Evolutionary conservation across 64 coral and sea anemone species (phyloP).

Genomic region (Pocillopora verrucosa): DNA sequence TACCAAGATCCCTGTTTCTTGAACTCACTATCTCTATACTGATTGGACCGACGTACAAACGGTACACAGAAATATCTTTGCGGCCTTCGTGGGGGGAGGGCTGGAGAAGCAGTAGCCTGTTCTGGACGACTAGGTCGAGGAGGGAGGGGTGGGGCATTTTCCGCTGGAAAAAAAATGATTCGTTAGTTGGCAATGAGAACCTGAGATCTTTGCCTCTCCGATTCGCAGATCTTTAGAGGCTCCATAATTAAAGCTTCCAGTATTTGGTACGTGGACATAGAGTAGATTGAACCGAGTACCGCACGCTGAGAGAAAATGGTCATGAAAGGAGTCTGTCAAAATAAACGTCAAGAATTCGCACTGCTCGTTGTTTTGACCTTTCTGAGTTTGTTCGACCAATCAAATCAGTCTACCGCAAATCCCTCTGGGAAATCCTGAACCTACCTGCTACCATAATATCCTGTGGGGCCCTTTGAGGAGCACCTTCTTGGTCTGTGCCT

Average conservation of each 20-base stretch:
- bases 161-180: constrained; percentile 42
- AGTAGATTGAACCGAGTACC: too few species aligned
- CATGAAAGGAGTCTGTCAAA: too few species aligned
- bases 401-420: too few species aligned
- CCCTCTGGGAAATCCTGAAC: not conserved
- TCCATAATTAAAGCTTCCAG: too few species aligned
- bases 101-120: constrained; percentile 16
- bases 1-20: constrained; percentile 97
- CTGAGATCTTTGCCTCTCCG: too few species aligned
- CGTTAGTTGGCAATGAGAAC: not conserved
- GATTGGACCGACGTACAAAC: constrained; percentile 70
- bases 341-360: too few species aligned
- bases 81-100: constrained; percentile 83
- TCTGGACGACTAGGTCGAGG: constrained; percentile 48
- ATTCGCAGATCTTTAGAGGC: too few species aligned
- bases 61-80: constrained; percentile 93
- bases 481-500: constrained; percentile 60
- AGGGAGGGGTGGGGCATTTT: constrained; percentile 73
- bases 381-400: not conserved
- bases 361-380: too few species aligned
- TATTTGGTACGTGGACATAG: too few species aligned
- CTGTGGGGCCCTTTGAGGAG: constrained; percentile 85
- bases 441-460: constrained; percentile 80
- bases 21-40: constrained; percentile 80
- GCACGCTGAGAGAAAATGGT: too few species aligned